Percentiles rank a stretch among this genome's conserved stretches.
phyloP scores from a whole-genome alignment of 1,140 invertebrate genomes.

The Pseudomyrmex gracilis region DNA sequence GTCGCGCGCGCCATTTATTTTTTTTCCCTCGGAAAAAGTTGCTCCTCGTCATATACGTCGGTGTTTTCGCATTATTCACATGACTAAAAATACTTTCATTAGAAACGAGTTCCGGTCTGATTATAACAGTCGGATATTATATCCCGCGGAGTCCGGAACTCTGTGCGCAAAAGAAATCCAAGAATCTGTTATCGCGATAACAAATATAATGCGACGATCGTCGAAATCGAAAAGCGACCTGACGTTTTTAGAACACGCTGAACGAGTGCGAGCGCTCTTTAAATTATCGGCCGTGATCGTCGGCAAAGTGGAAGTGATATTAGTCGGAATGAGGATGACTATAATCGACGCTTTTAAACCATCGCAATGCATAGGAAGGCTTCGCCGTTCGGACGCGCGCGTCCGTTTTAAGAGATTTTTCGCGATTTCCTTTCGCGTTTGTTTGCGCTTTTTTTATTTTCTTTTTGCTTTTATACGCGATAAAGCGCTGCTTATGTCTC shows the following conservation, averaged over 20 bases:
- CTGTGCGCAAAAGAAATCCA: constrained; percentile 14
- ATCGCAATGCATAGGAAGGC: neutral
- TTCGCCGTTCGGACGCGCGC: neutral
- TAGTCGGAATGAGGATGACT: constrained; percentile 55
- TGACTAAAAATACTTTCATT: constrained; percentile 47
- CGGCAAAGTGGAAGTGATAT: constrained; percentile 50
- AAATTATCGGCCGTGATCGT: constrained; percentile 45
- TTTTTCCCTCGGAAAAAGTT: constrained; percentile 22
- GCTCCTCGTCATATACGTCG: neutral
- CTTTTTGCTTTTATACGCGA: neutral
- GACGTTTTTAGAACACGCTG: too few species aligned
- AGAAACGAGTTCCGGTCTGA: constrained; percentile 57
- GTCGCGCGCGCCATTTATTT: neutral
- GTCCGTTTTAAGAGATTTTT: constrained; percentile 10
- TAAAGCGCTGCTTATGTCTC: neutral
- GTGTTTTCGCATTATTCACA: constrained; percentile 24
- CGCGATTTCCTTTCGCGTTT: neutral
- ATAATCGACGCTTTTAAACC: constrained; percentile 50
- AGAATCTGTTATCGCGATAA: constrained; percentile 2
- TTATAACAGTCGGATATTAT: constrained; percentile 44
- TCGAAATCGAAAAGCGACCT: constrained; percentile 47
- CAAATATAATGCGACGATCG: neutral
- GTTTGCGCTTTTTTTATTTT: neutral
- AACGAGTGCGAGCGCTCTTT: constrained; percentile 21
- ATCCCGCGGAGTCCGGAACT: neutral